phyloP scores from a whole-genome alignment of 2,113 vertebrate species.

The Phrynocephalus versicolor region DNA sequence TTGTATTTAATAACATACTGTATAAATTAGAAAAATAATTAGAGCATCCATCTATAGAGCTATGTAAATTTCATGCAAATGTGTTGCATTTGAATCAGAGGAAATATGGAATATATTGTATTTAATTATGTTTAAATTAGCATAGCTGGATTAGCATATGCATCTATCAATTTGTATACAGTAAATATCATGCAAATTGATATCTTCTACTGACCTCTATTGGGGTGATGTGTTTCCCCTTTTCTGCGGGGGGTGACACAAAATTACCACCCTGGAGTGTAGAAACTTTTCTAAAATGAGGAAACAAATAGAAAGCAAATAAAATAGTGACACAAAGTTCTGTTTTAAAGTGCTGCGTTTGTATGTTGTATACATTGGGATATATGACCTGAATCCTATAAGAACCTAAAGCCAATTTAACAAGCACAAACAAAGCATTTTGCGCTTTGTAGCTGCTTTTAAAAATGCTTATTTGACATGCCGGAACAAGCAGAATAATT shows the following conservation, averaged over 20 bases:
- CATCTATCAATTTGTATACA: neutral
- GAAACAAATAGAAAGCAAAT: neutral
- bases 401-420: neutral
- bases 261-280: neutral
- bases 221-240: too few relatives aligned
- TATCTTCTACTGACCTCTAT: neutral
- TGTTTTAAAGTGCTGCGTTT: neutral
- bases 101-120: neutral
- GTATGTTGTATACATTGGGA: neutral
- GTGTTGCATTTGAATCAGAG: neutral
- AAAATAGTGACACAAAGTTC: too few relatives aligned
- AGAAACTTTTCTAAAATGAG: neutral
- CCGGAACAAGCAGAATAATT: rapidly evolving
- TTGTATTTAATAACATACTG: too few relatives aligned
- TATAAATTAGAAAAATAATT: too few relatives aligned
- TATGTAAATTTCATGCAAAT: too few relatives aligned
- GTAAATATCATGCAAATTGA: neutral
- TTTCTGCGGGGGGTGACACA: neutral
- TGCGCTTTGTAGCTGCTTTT: neutral
- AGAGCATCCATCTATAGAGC: too few relatives aligned
- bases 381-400: neutral
- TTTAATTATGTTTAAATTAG: neutral
- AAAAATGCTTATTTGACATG: neutral
- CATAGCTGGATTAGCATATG: neutral
- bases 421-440: neutral